Evolutionary conservation across 2,888 invertebrate genomes (phyloP), one percentile per base, ranked within the genome.

Genomic region (Agrotis segetum): DNA sequence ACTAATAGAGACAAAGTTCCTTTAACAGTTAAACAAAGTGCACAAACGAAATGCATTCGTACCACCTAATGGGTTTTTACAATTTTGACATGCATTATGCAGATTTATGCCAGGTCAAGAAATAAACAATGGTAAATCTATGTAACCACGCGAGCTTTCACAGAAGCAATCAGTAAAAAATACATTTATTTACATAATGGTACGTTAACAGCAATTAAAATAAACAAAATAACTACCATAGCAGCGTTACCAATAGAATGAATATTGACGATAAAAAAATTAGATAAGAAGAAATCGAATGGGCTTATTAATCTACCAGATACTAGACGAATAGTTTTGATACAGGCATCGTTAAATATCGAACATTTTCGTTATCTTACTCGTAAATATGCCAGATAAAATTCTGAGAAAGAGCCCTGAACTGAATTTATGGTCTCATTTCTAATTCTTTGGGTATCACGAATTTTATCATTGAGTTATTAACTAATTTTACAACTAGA

Each of bases 361-460:
- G 81, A 84, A 83, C 86, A 87, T 86, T 86, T 83, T 85, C 85
- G 80, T 88, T 91, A 91, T 92, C 92, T 87, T 1, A 67, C 53
- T 85, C 85, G 88, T 91, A 92, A 92, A 92, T 90, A 90, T 89
- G 86, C 81, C 85, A 87, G 91, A 91, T 89, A 89, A 40, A 84
- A 83, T 85, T 77, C 77, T 50, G 73, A 80, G 86, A 84, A 88
- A 86, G 86, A 84, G 77, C 74, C 53, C 76, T 81, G 81, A 84
- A 82, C 77, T 76, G 69, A 90, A 91, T 90, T 91, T 91, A 91
- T 90, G 75, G 84, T 78, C 84, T 87, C 86, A 87, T 90, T 88
- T 86, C 88, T 87, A 87, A 90, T 91, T 88, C 90, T 88, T 90
- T 84, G 83, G 78, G 85, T 85, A 86, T 88, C 87, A 85, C 76